phyloP scores from a whole-genome alignment of 2,113 vertebrate species.

The Anhinga rufa region DNA sequence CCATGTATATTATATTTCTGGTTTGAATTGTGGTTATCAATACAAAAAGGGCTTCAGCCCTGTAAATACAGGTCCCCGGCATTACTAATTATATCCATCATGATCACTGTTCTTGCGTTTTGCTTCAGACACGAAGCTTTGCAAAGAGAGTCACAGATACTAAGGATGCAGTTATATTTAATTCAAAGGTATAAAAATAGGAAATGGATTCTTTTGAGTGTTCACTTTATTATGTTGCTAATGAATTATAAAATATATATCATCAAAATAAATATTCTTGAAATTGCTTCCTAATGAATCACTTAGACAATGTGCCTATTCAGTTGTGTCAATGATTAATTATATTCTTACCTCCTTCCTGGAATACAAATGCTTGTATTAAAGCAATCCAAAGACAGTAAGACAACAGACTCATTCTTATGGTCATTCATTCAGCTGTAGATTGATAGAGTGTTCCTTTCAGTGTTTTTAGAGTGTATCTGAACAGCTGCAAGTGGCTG shows the following conservation, averaged over 20 bases:
- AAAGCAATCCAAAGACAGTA: slow-evolving; percentile 28
- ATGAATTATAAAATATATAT: slow-evolving; percentile 51
- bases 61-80: neutral
- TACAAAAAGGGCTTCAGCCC: neutral
- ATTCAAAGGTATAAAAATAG: slow-evolving; percentile 44
- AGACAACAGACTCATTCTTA: slow-evolving; percentile 48
- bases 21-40: neutral
- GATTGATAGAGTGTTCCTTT: slow-evolving; percentile 49
- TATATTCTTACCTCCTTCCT: slow-evolving; percentile 52
- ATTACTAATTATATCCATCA: neutral
- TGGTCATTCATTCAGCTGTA: neutral
- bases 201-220: neutral
- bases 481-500: slow-evolving; percentile 51
- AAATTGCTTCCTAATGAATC: slow-evolving; percentile 61
- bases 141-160: neutral
- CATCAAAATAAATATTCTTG: slow-evolving; percentile 56
- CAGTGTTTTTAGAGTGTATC: slow-evolving; percentile 6
- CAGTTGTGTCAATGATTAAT: slow-evolving; percentile 70
- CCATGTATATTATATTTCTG: neutral
- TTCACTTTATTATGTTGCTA: slow-evolving; percentile 57
- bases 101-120: neutral
- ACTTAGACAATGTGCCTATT: slow-evolving; percentile 48
- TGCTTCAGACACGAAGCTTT: neutral
- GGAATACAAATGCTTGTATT: slow-evolving; percentile 59
- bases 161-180: slow-evolving; percentile 11